Evolutionary conservation across 2,797 vertebrate genomes (phyloP).

Genomic region (Tragopan temminckii): DNA sequence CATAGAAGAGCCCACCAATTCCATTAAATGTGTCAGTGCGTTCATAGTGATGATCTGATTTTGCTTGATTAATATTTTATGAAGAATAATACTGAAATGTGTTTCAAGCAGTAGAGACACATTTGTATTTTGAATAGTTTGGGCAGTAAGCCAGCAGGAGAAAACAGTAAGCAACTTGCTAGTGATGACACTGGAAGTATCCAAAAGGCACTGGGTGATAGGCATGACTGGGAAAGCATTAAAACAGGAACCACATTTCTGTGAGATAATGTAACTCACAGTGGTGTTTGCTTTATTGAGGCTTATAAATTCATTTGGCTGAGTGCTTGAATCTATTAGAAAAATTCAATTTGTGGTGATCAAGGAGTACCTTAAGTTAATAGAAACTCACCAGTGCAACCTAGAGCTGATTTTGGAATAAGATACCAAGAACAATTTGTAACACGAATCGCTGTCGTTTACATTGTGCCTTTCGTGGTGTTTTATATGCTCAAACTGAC

Average conservation of each 20-base stretch:
- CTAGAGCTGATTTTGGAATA: background rate
- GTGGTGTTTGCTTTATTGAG: background rate
- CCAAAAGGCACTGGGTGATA: background rate
- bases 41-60: background rate
- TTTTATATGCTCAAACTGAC: background rate
- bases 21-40: background rate
- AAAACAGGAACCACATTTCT: background rate
- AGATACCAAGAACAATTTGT: background rate
- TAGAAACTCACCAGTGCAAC: background rate
- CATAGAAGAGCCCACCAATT: background rate
- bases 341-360: conserved; percentile 25
- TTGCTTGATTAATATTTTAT: conserved; percentile 30
- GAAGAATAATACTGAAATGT: background rate
- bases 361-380: background rate
- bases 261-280: background rate
- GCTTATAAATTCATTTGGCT: conserved; percentile 3
- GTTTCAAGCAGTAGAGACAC: background rate
- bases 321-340: background rate
- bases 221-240: background rate
- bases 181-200: background rate
- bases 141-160: background rate
- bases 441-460: background rate
- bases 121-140: conserved; percentile 8
- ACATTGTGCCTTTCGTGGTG: background rate
- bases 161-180: background rate